phyloP scores from a whole-genome alignment of 2,888 invertebrate species.

The Drosophila anomalata region DNA sequence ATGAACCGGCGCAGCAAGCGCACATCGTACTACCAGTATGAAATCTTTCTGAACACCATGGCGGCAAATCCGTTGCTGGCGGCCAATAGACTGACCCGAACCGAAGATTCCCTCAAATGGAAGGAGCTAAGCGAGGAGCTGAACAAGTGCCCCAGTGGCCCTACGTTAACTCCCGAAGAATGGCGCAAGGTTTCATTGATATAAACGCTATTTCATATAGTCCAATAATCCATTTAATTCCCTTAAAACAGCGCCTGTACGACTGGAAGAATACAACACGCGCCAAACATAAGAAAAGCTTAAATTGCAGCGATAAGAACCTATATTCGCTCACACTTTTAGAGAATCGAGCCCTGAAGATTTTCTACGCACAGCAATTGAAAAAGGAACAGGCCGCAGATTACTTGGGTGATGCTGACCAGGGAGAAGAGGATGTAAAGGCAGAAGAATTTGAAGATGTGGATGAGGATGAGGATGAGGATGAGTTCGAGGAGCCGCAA shows the following conservation, averaged over 20 bases:
- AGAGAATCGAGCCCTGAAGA: constrained; percentile 77
- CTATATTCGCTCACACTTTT: constrained; percentile 72
- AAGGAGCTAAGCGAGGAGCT: constrained; percentile 80
- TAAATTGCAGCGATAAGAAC: constrained; percentile 75
- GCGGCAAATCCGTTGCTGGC: constrained; percentile 82
- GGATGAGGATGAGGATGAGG: constrained; percentile 64
- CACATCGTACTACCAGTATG: constrained; percentile 82
- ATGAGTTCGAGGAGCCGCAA: constrained; percentile 58
- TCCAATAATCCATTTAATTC: background rate
- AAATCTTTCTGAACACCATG: constrained; percentile 82
- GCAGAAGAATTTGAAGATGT: constrained; percentile 55
- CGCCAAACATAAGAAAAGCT: constrained; percentile 81
- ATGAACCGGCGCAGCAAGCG: constrained; percentile 83
- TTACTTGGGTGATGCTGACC: constrained; percentile 69
- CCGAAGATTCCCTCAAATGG: constrained; percentile 81
- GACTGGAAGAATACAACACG: constrained; percentile 84
- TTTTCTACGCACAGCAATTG: constrained; percentile 57
- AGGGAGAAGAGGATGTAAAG: constrained; percentile 64
- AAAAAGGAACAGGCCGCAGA: constrained; percentile 67
- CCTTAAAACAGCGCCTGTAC: constrained; percentile 79
- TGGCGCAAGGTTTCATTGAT: constrained; percentile 80
- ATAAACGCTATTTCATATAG: no score
- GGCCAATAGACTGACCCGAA: constrained; percentile 80
- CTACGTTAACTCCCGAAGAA: constrained; percentile 81
- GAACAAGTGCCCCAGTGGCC: constrained; percentile 80